These are phyloP conservation scores for Pedicia rivosa DNA, from an alignment of 2,888 invertebrate species.

Conservation along the genomic window DNA sequence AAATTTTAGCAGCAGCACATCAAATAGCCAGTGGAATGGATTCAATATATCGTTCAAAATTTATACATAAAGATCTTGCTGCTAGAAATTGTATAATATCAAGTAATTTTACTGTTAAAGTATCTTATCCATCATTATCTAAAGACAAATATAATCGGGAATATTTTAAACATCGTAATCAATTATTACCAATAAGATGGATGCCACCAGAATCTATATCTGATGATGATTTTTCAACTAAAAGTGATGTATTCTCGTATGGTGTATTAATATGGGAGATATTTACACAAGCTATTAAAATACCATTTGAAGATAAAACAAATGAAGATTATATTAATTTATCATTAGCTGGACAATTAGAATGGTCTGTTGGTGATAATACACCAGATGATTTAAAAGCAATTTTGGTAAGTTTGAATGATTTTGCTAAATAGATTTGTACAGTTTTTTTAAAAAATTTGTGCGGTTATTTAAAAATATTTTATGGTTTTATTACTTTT, in stretches of 20 bases:
- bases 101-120: slow-evolving; percentile 60
- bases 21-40: slow-evolving; percentile 75
- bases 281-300: slow-evolving; percentile 57
- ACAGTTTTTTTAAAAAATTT: slow-evolving; percentile 1
- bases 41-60: slow-evolving; percentile 53
- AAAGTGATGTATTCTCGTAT: slow-evolving; percentile 86
- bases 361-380: slow-evolving; percentile 49
- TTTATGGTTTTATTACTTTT: neutral
- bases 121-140: slow-evolving; percentile 62
- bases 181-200: slow-evolving; percentile 81
- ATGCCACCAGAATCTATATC: slow-evolving; percentile 74
- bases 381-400: slow-evolving; percentile 44
- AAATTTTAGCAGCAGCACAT: slow-evolving; percentile 48
- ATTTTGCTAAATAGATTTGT: slow-evolving; percentile 1
- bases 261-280: slow-evolving; percentile 85
- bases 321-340: slow-evolving; percentile 27
- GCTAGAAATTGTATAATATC: slow-evolving; percentile 83
- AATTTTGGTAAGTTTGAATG: slow-evolving; percentile 31
- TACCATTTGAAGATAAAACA: slow-evolving; percentile 42
- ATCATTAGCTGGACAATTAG: slow-evolving; percentile 35
- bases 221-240: slow-evolving; percentile 82
- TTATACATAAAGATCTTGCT: slow-evolving; percentile 83
- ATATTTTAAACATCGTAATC: slow-evolving; percentile 72
- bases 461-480: too few species aligned
- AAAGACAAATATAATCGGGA: slow-evolving; percentile 80